These are phyloP conservation scores for Synergus umbraculus DNA, from an alignment of 2,888 invertebrate genomes.

Conservation along the genomic window DNA sequence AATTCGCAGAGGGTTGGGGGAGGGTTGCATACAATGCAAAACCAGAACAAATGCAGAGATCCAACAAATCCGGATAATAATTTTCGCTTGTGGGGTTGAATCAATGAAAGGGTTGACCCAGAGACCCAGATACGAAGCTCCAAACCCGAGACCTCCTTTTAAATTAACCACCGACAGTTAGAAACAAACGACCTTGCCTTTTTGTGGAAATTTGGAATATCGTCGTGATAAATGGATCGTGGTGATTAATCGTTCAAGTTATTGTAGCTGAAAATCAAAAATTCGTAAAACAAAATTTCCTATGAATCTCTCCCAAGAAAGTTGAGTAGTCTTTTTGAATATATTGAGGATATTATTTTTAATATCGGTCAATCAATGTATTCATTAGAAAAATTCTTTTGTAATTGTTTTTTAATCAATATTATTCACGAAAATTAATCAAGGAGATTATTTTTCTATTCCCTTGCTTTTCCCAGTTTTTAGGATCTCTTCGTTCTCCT, in stretches of 20 bases:
- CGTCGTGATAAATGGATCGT: neutral
- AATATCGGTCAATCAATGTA: too few relatives aligned
- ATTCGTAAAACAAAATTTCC: neutral
- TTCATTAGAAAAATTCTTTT: too few relatives aligned
- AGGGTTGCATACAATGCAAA: slow-evolving; percentile 8
- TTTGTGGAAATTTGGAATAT: neutral
- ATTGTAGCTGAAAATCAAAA: neutral
- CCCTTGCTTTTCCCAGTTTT: too few relatives aligned
- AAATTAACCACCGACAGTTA: neutral
- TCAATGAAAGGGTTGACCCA: slow-evolving; percentile 68
- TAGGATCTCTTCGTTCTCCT: too few relatives aligned
- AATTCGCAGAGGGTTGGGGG: neutral
- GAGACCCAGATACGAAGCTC: slow-evolving; percentile 62
- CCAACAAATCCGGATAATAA: slow-evolving; percentile 55
- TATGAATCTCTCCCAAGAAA: neutral
- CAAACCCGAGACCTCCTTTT: slow-evolving; percentile 21
- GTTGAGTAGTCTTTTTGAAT: neutral
- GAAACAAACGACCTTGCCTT: slow-evolving; percentile 33
- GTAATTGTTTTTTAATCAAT: too few relatives aligned
- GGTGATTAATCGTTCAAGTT: neutral
- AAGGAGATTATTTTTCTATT: too few relatives aligned
- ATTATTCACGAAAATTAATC: too few relatives aligned
- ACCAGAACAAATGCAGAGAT: slow-evolving; percentile 43
- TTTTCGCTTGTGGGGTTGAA: slow-evolving; percentile 62
- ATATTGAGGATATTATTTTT: too few relatives aligned